Conservation (phyloP, 2,888 invertebrate species). For the Metallyticus violacea region DNA sequence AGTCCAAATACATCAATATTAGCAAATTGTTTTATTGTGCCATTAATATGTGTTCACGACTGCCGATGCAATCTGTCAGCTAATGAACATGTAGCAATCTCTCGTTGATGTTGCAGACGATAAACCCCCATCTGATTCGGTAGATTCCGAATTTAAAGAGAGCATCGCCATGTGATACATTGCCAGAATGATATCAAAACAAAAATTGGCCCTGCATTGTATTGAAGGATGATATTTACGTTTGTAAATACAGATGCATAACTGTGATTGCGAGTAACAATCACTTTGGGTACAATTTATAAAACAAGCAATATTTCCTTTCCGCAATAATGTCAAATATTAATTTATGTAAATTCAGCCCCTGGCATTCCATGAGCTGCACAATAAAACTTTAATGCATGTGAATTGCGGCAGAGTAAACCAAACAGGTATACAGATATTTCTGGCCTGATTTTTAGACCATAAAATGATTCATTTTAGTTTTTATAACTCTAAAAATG, state of each 20-base stretch:
- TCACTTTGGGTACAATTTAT: too few species aligned
- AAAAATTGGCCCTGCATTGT: not conserved
- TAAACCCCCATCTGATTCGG: not conserved
- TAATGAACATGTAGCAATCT: not conserved
- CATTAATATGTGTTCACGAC: not conserved
- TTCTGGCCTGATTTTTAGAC: too few species aligned
- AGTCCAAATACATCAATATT: not conserved
- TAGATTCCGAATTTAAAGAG: not conserved
- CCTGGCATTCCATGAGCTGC: too few species aligned
- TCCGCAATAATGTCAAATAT: too few species aligned
- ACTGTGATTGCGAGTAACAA: not conserved
- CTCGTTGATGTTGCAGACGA: not conserved
- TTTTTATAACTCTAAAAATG: too few species aligned
- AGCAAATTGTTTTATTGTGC: not conserved
- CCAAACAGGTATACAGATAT: too few species aligned
- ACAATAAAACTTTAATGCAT: too few species aligned
- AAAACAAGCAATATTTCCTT: too few species aligned
- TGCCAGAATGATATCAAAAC: not conserved
- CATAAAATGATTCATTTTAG: too few species aligned
- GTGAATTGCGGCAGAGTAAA: too few species aligned
- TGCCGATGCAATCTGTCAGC: not conserved
- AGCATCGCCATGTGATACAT: not conserved
- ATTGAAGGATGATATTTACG: not conserved
- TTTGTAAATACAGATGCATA: not conserved
- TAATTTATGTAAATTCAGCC: too few species aligned